Conservation (phyloP, 2,888 invertebrate genomes). For the Ecliptopera silaceata region DNA sequence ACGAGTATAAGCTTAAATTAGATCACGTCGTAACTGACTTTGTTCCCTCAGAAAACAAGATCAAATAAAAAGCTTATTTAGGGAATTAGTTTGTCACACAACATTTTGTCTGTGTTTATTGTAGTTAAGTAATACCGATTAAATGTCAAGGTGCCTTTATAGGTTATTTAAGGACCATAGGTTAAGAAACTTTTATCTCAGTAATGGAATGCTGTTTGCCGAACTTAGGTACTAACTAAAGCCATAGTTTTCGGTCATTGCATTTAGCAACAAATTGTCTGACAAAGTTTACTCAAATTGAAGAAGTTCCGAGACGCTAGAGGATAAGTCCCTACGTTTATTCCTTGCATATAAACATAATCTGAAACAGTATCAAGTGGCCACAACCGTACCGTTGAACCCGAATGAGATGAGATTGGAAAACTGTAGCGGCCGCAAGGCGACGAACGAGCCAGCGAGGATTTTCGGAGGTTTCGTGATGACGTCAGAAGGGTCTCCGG, state of each 20-base stretch:
- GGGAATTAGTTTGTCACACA: slow-evolving; percentile 17
- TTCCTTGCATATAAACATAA: slow-evolving; percentile 39
- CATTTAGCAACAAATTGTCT: slow-evolving; percentile 19
- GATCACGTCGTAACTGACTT: slow-evolving; percentile 50
- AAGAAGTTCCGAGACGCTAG: slow-evolving; percentile 28
- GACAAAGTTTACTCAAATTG: slow-evolving; percentile 32
- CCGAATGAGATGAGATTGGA: slow-evolving; percentile 41
- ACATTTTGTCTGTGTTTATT: slow-evolving; percentile 5
- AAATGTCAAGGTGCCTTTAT: neutral
- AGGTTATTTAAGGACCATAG: neutral
- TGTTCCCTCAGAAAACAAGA: slow-evolving; percentile 33
- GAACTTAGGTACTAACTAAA: neutral
- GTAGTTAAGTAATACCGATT: no score
- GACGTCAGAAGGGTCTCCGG: slow-evolving; percentile 67
- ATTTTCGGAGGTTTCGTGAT: slow-evolving; percentile 70
- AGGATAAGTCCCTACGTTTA: slow-evolving; percentile 32
- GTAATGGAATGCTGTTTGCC: neutral
- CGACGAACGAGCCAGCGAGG: slow-evolving; percentile 56
- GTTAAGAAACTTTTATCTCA: neutral
- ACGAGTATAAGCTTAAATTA: slow-evolving; percentile 51
- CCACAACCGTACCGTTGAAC: slow-evolving; percentile 40
- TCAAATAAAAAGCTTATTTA: slow-evolving; percentile 30
- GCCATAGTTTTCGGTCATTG: neutral
- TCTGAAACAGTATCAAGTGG: slow-evolving; percentile 36
- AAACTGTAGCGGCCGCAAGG: slow-evolving; percentile 59